Evolutionary conservation across 1,140 invertebrate genomes (phyloP).

Genomic region (Trichonephila inaurata): DNA sequence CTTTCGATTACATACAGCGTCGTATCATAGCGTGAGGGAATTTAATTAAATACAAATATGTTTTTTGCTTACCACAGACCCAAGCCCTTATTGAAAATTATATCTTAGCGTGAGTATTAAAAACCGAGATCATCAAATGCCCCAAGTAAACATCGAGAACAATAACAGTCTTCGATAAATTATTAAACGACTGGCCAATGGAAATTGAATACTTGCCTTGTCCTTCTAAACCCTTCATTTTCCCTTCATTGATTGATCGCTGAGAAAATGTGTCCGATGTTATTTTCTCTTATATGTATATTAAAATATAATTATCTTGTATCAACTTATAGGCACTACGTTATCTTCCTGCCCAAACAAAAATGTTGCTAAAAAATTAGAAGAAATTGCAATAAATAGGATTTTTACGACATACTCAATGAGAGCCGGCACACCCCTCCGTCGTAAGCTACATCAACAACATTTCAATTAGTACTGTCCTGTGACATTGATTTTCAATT

Average conservation of each 20-base stretch:
- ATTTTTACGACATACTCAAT: conserved; percentile 2
- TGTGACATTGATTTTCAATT: conserved; percentile 25
- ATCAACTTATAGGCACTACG: neutral
- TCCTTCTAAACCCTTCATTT: neutral
- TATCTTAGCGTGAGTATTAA: conserved; percentile 15
- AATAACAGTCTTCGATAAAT: neutral
- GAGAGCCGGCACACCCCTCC: neutral
- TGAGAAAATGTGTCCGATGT: neutral
- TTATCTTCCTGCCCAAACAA: neutral
- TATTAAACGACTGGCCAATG: neutral
- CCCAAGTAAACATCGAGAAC: neutral
- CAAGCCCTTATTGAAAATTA: neutral
- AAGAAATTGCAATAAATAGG: conserved; percentile 27
- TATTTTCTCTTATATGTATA: neutral
- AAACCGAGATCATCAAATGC: neutral
- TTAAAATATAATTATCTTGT: conserved; percentile 13
- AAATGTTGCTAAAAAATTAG: conserved; percentile 22
- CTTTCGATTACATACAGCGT: neutral
- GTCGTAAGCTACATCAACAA: conserved; percentile 1
- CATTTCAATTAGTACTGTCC: conserved; percentile 54
- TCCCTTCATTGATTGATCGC: neutral
- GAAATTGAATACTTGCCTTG: conserved; percentile 2
- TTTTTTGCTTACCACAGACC: neutral
- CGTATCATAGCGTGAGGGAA: neutral
- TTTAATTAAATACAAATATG: conserved; percentile 31